Base-by-base conservation (phyloP, 2,888 invertebrate species). In the Hololepta plana region DNA sequence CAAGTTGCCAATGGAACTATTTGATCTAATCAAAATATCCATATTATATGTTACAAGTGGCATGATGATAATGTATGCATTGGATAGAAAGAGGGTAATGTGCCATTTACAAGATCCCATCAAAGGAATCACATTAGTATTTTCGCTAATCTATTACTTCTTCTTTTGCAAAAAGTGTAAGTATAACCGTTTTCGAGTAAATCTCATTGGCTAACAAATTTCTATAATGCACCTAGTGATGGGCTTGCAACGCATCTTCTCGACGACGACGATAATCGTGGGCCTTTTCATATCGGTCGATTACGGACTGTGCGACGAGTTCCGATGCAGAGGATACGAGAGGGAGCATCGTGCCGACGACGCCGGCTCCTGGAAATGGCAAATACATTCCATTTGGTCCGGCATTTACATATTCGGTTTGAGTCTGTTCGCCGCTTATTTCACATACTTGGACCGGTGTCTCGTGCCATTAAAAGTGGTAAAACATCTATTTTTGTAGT, bases 21-120 rank as follows among this genome's bases (percentile, higher is more conserved):
- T 44, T 23, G 50, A 49, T 13, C 37, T 62, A 17, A 27, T 55
- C 15, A 53, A 58, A 38, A 46, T 60, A 31, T 53, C 60, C 30
- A 37, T 51, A 4, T 32, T 59, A 9, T 60, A 60, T 35, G 57
- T 57, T 6, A 33, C 55, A 7, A 48, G 59, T 32, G 57, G 54
- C n/a, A 52, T 62, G 35, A 47, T 60, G 25, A 47, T 60, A 20
- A 51, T 59, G n/a, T 58, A 60, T 35, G 52, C 61, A 3, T 39
- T 60, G 33, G 65, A 64, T 38, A 49, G 57, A 30, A 58, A 62
- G 35, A 46, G 63, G 37, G 67, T 68, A 4, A 49, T 64, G 26
- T 68, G 68, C 35, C 67, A 68, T 42, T 47, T 67, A 20, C 67
- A 67, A 40, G 67, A 67, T 45, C 67, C 68, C 2, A 58, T 67